Conservation (phyloP, 2,797 vertebrate species). For the Hipposideros larvatus region DNA sequence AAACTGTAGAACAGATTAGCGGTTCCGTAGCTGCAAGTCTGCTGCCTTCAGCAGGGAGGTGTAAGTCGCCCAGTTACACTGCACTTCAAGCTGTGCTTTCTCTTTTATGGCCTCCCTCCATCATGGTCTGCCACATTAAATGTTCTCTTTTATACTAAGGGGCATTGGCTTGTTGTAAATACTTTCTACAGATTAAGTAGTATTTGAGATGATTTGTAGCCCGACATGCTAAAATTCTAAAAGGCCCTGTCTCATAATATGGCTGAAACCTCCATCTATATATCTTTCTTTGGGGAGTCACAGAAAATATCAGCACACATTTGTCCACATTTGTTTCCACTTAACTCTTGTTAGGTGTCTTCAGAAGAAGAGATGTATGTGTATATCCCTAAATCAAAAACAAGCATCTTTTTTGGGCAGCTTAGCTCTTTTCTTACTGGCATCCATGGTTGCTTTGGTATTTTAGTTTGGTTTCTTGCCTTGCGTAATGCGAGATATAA, state of each 20-base stretch:
- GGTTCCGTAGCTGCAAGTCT: slow-evolving; percentile 77
- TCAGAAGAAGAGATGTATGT: background rate
- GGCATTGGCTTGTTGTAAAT: slow-evolving; percentile 82
- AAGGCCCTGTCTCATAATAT: slow-evolving; percentile 43
- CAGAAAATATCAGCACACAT: slow-evolving; percentile 53
- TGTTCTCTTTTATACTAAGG: slow-evolving; percentile 81
- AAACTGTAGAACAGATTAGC: slow-evolving; percentile 89
- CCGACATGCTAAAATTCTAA: slow-evolving; percentile 69
- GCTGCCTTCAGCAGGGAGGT: slow-evolving; percentile 85
- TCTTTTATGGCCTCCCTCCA: slow-evolving; percentile 83
- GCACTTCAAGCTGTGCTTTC: slow-evolving; percentile 84
- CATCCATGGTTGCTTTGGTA: background rate
- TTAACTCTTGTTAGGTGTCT: slow-evolving; percentile 1
- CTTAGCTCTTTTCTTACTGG: background rate
- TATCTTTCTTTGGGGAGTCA: slow-evolving; percentile 42
- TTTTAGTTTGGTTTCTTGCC: background rate
- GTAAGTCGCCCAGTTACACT: slow-evolving; percentile 79
- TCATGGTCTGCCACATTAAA: slow-evolving; percentile 76
- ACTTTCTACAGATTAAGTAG: slow-evolving; percentile 84
- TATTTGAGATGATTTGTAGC: slow-evolving; percentile 80
- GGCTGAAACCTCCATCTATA: slow-evolving; percentile 10
- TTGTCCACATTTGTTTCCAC: background rate
- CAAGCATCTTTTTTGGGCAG: background rate
- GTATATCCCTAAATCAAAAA: background rate
- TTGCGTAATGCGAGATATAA: background rate